Conservation (phyloP, 2,888 invertebrate genomes). For the Dusona sp. region DNA sequence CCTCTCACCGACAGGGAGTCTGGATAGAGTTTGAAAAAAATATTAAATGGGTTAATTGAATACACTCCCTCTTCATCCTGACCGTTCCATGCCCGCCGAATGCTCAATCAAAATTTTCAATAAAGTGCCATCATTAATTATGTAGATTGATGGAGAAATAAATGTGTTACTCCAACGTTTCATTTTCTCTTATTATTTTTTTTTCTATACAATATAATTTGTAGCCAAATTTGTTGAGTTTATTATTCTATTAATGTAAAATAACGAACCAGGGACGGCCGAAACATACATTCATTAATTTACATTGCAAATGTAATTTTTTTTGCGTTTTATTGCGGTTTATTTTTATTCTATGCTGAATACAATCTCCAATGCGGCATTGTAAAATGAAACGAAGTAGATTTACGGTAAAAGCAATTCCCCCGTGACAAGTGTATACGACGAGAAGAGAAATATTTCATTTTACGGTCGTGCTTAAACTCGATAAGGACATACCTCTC, state of each 20-base stretch:
- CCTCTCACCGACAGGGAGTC: slow-evolving; percentile 5
- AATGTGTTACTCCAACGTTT: background rate
- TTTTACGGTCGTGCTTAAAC: background rate
- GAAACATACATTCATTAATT: background rate
- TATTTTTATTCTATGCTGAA: background rate
- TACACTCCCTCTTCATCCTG: slow-evolving; percentile 15
- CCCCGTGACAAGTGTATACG: background rate
- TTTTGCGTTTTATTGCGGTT: background rate
- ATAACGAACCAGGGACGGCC: background rate
- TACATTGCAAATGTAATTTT: background rate
- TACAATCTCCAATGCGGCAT: background rate
- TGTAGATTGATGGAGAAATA: slow-evolving; percentile 8
- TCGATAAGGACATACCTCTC: background rate
- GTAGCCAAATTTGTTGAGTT: background rate
- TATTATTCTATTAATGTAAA: background rate
- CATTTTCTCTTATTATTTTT: background rate
- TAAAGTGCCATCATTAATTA: slow-evolving; percentile 52
- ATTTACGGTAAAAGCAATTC: background rate
- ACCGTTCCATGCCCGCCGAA: slow-evolving; percentile 23
- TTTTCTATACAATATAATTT: background rate
- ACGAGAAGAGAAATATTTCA: background rate
- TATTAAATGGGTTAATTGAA: slow-evolving; percentile 61
- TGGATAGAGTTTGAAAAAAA: slow-evolving; percentile 30
- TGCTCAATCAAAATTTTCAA: slow-evolving; percentile 57
- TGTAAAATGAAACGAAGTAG: background rate